phyloP scores from a whole-genome alignment of 2,113 vertebrate genomes.

The Struthidea cinerea region DNA sequence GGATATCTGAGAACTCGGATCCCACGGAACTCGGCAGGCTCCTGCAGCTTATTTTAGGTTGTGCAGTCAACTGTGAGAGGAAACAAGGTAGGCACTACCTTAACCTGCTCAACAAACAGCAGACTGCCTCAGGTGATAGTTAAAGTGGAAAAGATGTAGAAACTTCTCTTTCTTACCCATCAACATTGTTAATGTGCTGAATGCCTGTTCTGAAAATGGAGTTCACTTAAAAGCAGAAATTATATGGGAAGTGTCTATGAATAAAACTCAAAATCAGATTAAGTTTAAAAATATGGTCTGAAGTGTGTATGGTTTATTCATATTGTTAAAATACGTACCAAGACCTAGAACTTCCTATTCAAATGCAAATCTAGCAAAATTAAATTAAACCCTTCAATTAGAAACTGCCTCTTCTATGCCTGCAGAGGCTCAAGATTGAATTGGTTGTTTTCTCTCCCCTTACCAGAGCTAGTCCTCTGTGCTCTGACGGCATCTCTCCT shows the following conservation, averaged over 20 bases:
- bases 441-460: neutral
- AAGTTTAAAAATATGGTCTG: neutral
- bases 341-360: neutral
- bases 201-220: neutral
- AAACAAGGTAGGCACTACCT: conserved; percentile 83
- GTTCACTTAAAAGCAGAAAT: neutral
- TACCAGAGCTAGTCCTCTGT: neutral
- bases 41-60: conserved; percentile 93
- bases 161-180: neutral
- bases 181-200: neutral
- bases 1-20: conserved; percentile 83
- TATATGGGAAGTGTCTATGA: neutral
- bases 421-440: neutral
- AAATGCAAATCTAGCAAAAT: neutral
- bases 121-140: neutral
- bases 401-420: neutral
- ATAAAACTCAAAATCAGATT: neutral
- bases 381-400: neutral
- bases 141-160: neutral
- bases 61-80: conserved; percentile 93
- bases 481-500: neutral
- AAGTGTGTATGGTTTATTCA: neutral
- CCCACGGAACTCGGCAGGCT: conserved; percentile 85
- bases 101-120: neutral
- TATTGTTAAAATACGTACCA: neutral